Base-by-base conservation (phyloP, 2,888 invertebrate genomes). In the Muscina levida region DNA sequence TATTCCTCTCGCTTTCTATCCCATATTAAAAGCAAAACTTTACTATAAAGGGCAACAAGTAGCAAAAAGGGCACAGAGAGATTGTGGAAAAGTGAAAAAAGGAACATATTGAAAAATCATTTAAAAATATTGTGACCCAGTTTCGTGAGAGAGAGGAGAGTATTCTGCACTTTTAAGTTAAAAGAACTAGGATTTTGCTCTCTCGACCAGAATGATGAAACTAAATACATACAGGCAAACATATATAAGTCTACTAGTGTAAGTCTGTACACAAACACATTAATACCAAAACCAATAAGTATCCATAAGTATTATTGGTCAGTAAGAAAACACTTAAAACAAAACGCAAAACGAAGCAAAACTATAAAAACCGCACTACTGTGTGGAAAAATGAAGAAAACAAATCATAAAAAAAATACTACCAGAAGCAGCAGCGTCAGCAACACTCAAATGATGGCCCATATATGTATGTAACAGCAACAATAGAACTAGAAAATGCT, bases 301-400 rank as follows among this genome's bases (percentile, higher is more conserved):
- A 83, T 73, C 82, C 79, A 79, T 79, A 83, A 81, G 82, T 81
- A 83, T 79, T 79, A 81, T 79, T 81, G 82, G 82, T 83, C 82
- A 83, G 74, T 48, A 76, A 51, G 42, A 22, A 56, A 37, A 65
- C 70, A 71, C 56, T 62, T 62, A 62, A 57, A 66, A 66, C 42
- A 26, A 24, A 74, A 75, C 53, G 72, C 46, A 19, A 62, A 62
- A 42, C 59, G 44, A 26, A 57, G 31, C 15, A 65, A 13, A 42
- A 51, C 37, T n/a, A 37, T 2, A 72, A 37, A 11, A 59, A 59
- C 59, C 59, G 11, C 59, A 59, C 37, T 59, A 37, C 37, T 59
- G 59, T 17, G 37, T 37, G 37, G 37, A 15, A 11, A 59, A 59
- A 19, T 24, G 56, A 37, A 51, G 22, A 48, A 48, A 51, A 11